Evolutionary conservation across 2,113 vertebrate genomes (phyloP).

Genomic region (Hemiprocne comata): DNA sequence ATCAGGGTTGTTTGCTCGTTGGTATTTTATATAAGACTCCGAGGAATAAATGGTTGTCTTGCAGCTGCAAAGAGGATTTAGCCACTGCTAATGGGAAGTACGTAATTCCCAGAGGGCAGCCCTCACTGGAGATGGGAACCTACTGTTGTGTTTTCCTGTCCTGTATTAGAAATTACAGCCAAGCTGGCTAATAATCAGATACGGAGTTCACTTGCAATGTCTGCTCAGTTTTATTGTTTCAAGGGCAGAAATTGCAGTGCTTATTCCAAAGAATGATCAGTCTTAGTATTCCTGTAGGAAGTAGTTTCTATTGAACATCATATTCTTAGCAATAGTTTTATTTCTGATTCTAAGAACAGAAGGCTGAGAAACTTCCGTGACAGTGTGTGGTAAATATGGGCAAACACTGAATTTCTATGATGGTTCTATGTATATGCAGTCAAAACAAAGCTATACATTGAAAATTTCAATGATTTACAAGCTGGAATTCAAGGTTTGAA

Average conservation of each 20-base stretch:
- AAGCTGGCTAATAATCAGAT: neutral
- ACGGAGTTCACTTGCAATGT: neutral
- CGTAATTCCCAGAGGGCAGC: neutral
- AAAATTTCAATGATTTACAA: slow-evolving; percentile 1
- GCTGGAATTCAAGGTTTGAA: neutral
- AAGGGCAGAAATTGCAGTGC: neutral
- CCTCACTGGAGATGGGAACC: neutral
- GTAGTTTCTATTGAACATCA: neutral
- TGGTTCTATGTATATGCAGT: neutral
- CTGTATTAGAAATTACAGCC: slow-evolving; percentile 15
- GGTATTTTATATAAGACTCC: neutral
- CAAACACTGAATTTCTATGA: slow-evolving; percentile 3
- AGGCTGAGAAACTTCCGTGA: slow-evolving; percentile 19
- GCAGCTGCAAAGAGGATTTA: neutral
- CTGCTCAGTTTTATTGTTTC: neutral
- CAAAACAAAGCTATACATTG: slow-evolving; percentile 29
- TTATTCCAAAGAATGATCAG: neutral
- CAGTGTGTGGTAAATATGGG: slow-evolving; percentile 27
- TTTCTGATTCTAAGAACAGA: slow-evolving; percentile 32
- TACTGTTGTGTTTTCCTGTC: neutral
- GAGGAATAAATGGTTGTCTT: neutral
- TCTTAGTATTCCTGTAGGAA: neutral
- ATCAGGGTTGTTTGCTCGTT: neutral
- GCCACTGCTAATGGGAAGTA: neutral
- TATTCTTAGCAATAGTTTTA: neutral